A percentile compares a stretch with the other conserved stretches of the same genome.
phyloP scores from a whole-genome alignment of 2,113 vertebrate genomes.

The Mormyrus lacerda region DNA sequence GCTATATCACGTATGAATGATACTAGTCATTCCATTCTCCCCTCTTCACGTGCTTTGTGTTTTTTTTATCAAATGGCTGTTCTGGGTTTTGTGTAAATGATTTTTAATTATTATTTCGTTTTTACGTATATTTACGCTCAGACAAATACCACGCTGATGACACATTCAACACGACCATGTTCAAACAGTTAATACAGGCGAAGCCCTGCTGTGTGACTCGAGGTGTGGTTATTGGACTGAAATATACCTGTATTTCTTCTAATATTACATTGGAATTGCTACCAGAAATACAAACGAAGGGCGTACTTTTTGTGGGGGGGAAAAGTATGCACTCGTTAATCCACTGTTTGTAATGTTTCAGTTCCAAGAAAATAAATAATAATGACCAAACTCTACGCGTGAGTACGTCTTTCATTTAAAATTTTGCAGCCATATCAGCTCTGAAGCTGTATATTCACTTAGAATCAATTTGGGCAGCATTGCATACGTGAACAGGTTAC shows the following conservation, averaged over 20 bases:
- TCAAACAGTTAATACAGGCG: neutral
- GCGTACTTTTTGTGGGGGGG: neutral
- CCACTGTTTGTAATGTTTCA: slow-evolving; percentile 15
- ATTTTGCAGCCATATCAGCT: neutral
- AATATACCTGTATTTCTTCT: slow-evolving; percentile 4
- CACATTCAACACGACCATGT: slow-evolving; percentile 4
- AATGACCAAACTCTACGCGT: slow-evolving; percentile 7
- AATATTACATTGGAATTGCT: slow-evolving; percentile 12
- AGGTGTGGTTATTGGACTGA: slow-evolving; percentile 13
- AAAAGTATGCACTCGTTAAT: slow-evolving; percentile 2
- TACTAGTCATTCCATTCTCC: slow-evolving; percentile 14
- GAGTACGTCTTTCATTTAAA: neutral
- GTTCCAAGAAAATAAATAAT: slow-evolving; percentile 12
- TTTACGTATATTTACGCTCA: slow-evolving; percentile 13
- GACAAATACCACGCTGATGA: slow-evolving; percentile 10
- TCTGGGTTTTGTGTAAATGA: slow-evolving; percentile 9
- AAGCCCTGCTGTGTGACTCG: neutral
- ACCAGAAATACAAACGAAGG: neutral
- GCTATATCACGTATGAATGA: slow-evolving; percentile 16
- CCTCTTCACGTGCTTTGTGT: neutral
- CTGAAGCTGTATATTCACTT: neutral
- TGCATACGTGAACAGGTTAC: neutral
- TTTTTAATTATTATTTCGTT: neutral
- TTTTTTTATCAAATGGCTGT: neutral
- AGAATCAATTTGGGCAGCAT: neutral